Base-by-base conservation (phyloP, 2,888 invertebrate species). In the Agriopis aurantiaria region DNA sequence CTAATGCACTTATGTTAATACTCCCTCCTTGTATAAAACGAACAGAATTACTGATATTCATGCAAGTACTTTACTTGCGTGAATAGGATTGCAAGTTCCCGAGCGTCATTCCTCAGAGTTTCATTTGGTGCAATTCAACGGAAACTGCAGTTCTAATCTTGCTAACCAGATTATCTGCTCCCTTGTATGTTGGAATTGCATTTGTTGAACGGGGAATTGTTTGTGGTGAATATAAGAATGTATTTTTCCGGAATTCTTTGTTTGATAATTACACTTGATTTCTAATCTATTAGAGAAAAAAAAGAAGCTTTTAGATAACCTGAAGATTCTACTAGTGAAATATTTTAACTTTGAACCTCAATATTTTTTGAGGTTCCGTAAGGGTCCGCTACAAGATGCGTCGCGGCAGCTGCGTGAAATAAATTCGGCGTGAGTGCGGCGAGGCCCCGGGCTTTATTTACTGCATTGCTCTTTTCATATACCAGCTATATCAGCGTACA, bases 41-140 rank as follows among this genome's bases (percentile, higher is more conserved):
- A 46, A 58, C 58, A 58, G 10, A n/a, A n/a, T n/a, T n/a, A n/a
- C n/a, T n/a, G n/a, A 43, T 46, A 45, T 45, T 49, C 45, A 60
- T 41, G 49, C 52, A 51, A 51, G 43, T 33, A 48, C 33, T 41
- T 40, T 43, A 23, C 53, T 51, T 14, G 14, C 46, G 6, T 63
- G 63, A 63, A 58, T 59, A 53, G 58, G 17, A 68, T 51, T 40
- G 40, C 52, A 62, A 49, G 48, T 60, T 51, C 14, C 58, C 46
- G 62, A 58, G 52, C 57, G 58, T 48, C 52, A 51, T 57, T 69
- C 51, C 57, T 49, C 23, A 45, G 65, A 62, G 58, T 62, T 69
- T 62, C 69, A 69, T 69, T 65, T 61, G 58, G 61, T 58, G 41
- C 46, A 10, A 68, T 68, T 65, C 69, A 58, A 65, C 61, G 59